phyloP scores from a whole-genome alignment of 1,140 invertebrate genomes.

The Eubasilissa regina region DNA sequence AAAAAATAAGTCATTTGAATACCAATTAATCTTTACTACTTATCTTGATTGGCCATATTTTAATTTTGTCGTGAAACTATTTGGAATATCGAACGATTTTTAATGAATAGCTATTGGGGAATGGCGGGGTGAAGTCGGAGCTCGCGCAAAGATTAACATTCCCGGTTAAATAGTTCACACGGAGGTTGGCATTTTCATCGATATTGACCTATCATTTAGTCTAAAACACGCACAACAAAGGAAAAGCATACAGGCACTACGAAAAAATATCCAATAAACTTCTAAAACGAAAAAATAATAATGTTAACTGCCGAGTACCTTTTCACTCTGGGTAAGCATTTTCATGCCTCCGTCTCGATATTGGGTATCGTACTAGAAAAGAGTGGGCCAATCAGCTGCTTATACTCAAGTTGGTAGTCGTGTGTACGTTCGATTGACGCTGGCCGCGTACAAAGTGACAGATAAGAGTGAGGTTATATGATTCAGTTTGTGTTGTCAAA shows the following conservation, averaged over 20 bases:
- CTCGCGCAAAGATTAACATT: slow-evolving; percentile 12
- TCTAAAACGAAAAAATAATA: neutral
- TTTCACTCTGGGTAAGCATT: neutral
- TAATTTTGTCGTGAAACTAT: too few species aligned
- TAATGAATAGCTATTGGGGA: neutral
- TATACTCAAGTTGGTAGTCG: slow-evolving; percentile 21
- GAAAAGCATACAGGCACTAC: neutral
- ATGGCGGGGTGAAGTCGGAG: neutral
- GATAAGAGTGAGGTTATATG: slow-evolving; percentile 48
- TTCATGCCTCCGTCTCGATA: neutral
- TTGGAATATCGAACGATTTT: too few species aligned
- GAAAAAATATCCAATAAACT: neutral
- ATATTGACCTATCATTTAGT: slow-evolving; percentile 23
- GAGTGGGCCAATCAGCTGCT: neutral
- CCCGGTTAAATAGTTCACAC: neutral
- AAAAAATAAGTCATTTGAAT: too few species aligned
- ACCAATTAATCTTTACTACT: too few species aligned
- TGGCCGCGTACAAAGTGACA: slow-evolving; percentile 30
- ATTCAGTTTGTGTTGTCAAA: slow-evolving; percentile 8
- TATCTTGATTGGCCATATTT: too few species aligned
- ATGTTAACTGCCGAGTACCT: neutral
- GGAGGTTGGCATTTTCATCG: slow-evolving; percentile 34
- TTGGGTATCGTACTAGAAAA: neutral
- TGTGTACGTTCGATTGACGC: slow-evolving; percentile 7
- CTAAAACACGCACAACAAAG: neutral